Base-by-base conservation (phyloP, 2,797 vertebrate species). In the Aeoliscus strigatus region DNA sequence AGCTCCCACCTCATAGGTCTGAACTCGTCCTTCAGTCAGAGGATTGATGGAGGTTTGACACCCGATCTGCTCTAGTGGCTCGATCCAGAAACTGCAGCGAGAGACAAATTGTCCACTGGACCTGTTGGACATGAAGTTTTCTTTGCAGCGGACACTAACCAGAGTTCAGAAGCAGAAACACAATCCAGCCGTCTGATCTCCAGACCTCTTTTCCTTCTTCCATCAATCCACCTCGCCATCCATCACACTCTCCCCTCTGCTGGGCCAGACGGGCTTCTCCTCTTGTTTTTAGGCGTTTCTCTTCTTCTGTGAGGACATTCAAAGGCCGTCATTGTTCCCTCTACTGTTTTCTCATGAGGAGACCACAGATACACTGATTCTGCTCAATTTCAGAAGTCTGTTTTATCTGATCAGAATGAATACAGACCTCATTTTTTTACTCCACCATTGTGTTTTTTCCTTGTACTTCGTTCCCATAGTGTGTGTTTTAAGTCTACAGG, bases 91-190 rank as follows among this genome's bases (percentile, higher is more conserved):
- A 66, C 46, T 30, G 54, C 51, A 75, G 51, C 39, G 18, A 46
- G 65, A 57, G 53, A 65, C 53, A 11, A 63, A 72, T 31, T 9
- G 35, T 66, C 48, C 58, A 28, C 37, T 11, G 11, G 47, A 61
- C 44, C 16, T 9, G 48, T 53, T 31, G 9, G 18, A 48, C 40
- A 15, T 42, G 47, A 56, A 34, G 52, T 38, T 66, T 72, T 77
- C 65, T 65, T 56, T 55, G 31, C 51, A 49, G 58, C 42, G 63
- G 73, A 87, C 58, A 67, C 65, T 80, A 75, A 82, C 58, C 80
- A 84, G 75, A 80, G 63, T 55, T 51, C 56, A 13, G 46, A 53
- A 68, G 41, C 33, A 48, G 80, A 77, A 86, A 84, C 77, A 68
- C 68, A 52, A 85, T 81, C 72, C 73, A 67, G 55, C 63, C 43